These are phyloP conservation scores for Stegodyphus dumicola DNA, from an alignment of 1,140 invertebrate species.

Conservation along the genomic window DNA sequence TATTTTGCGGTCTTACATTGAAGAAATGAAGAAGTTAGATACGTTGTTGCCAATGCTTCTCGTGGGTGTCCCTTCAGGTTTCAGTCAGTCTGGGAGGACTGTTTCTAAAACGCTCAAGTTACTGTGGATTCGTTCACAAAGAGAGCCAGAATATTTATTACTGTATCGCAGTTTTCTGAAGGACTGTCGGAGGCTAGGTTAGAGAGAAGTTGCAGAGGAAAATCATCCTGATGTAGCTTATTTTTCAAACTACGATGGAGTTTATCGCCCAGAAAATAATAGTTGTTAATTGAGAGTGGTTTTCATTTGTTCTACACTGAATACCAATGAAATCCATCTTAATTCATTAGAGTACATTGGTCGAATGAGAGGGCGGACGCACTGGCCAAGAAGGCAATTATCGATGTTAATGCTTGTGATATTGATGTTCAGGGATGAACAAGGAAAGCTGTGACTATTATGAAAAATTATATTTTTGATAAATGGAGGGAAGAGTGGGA, in stretches of 20 bases:
- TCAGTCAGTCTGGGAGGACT: not conserved
- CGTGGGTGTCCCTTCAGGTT: not conserved
- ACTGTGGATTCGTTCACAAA: not conserved
- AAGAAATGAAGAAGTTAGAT: not conserved
- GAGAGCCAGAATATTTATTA: not conserved
- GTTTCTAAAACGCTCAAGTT: not conserved
- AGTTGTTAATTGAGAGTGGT: conserved; percentile 4
- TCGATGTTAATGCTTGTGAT: no score
- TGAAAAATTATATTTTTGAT: no score
- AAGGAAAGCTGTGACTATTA: no score
- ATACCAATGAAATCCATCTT: not conserved
- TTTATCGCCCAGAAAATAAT: not conserved
- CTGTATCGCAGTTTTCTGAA: not conserved
- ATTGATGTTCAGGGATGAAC: no score
- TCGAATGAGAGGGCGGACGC: no score
- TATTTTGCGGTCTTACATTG: not conserved
- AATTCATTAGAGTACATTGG: not conserved
- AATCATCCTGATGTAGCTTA: not conserved
- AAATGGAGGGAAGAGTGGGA: no score
- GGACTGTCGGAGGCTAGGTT: not conserved
- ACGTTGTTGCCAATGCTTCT: conserved; percentile 11
- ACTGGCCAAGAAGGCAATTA: no score
- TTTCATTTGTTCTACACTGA: not conserved
- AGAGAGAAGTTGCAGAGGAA: not conserved
- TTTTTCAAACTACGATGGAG: not conserved